These are phyloP conservation scores for Cossypha caffra DNA, from an alignment of 2,797 vertebrate genomes.

Conservation along the genomic window DNA sequence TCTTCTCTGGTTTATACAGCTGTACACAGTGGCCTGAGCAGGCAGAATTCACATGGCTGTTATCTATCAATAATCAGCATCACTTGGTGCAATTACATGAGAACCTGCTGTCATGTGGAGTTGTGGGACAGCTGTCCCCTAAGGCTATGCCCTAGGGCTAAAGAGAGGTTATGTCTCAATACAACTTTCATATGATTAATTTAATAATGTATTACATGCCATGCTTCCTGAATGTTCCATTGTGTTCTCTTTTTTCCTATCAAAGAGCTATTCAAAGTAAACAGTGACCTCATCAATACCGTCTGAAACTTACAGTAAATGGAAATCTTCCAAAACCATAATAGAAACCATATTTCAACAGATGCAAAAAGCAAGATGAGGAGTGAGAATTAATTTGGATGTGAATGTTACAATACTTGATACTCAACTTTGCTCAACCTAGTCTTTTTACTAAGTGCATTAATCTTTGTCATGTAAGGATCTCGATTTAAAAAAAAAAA, in stretches of 20 bases:
- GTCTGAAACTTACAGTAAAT: slow-evolving; percentile 64
- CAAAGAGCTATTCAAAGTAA: slow-evolving; percentile 70
- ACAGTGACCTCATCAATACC: slow-evolving; percentile 70
- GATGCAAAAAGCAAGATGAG: slow-evolving; percentile 37
- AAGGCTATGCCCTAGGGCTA: neutral
- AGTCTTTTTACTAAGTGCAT: neutral
- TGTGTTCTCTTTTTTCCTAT: slow-evolving; percentile 56
- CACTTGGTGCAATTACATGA: neutral
- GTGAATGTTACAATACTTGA: neutral
- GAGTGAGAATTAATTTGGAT: slow-evolving; percentile 50
- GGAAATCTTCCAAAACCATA: slow-evolving; percentile 68
- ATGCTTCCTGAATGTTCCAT: slow-evolving; percentile 50
- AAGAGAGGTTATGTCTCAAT: slow-evolving; percentile 5
- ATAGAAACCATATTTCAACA: slow-evolving; percentile 66
- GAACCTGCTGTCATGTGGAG: neutral
- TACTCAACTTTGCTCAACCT: neutral
- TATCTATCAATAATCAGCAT: neutral
- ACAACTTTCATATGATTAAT: slow-evolving; percentile 29
- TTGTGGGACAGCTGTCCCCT: neutral
- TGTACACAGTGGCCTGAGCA: neutral
- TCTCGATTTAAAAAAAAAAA: neutral
- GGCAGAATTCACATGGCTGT: neutral
- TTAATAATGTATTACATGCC: slow-evolving; percentile 41
- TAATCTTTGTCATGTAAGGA: neutral
- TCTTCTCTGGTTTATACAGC: slow-evolving; percentile 13